Evolutionary conservation across 2,113 vertebrate genomes (phyloP), one percentile per base, ranked within the genome.

Genomic region (Seriola quinqueradiata): DNA sequence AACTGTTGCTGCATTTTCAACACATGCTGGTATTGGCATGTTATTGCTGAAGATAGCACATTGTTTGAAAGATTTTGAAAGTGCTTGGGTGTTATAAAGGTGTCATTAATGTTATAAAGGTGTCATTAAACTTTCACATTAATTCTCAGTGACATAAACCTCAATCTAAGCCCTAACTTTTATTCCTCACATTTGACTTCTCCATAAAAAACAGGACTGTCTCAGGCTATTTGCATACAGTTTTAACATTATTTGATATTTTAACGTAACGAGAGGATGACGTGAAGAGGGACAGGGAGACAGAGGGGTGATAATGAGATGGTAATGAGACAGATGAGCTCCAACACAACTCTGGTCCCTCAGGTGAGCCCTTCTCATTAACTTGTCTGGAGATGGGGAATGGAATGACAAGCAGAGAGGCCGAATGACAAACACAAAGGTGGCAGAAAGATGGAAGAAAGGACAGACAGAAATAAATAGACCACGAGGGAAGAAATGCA

Each of bases 241-340:
- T 64, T 25, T 77, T 44, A 32, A 80, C 23, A 76, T 57, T 75
- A 82, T 83, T 77, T 79, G 55, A 89, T 82, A 67, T 84, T 83
- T 77, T 59, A 68, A 69, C 1, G 1, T 73, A 87, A 83, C 76
- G 32, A 84, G 52, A 73, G 42, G 71, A 77, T 80, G 63, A 82
- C 7, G 44, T 25, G 63, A 76, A 46, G 66, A 76, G 21, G 42
- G 44, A 66, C 58, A 75, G 17, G 42, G 68, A 71, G 72, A 85
- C 76, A 59, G 60, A 44, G 38, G 25, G 71, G 87, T 90, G 90
- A 90, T 93, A 94, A 94, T 92, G 84, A 94, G 85, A 87, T 87
- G 85, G 66, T 90, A 93, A 93, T 93, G 82, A 92, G 90, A 90
- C 85, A 86, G 92, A 92, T 89, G 86, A 91, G 91, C 82, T 73